A percentile compares a stretch with the other conserved stretches of the same genome.
Conservation (phyloP, 2,797 vertebrate species). For the Masticophis lateralis region DNA sequence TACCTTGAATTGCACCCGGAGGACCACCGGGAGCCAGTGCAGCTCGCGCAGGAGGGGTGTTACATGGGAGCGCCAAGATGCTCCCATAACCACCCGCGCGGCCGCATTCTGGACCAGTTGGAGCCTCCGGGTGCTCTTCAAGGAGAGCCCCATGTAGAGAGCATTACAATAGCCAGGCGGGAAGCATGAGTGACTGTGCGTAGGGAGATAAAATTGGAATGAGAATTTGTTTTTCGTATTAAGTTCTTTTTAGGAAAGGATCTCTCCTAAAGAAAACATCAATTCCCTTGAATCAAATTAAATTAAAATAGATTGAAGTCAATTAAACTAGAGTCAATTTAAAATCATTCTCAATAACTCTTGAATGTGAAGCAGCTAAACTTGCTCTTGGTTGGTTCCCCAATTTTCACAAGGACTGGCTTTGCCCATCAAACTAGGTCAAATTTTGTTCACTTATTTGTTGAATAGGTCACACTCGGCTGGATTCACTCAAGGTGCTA, state of each 20-base stretch:
- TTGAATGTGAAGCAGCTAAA: neutral
- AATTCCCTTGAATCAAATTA: neutral
- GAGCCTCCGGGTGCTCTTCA: no score
- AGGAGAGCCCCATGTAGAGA: no score
- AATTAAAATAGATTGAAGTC: no score
- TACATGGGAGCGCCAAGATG: no score
- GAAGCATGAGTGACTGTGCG: no score
- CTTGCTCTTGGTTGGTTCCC: neutral
- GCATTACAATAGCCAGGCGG: no score
- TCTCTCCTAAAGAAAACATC: neutral
- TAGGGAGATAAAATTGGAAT: neutral
- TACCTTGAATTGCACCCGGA: no score
- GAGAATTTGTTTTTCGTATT: neutral
- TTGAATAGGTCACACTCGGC: neutral
- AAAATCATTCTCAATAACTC: neutral
- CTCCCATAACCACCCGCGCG: no score
- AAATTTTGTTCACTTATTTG: neutral
- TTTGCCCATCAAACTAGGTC: neutral
- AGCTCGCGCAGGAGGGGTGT: no score
- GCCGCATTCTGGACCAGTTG: no score
- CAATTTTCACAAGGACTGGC: neutral
- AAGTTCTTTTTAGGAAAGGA: neutral
- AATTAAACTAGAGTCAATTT: neutral
- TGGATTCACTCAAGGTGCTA: neutral
- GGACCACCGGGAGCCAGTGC: no score